A percentile compares a stretch with the other conserved stretches of the same genome.
Conservation (phyloP, 1,140 invertebrate genomes). For the Drosophila murphyi region DNA sequence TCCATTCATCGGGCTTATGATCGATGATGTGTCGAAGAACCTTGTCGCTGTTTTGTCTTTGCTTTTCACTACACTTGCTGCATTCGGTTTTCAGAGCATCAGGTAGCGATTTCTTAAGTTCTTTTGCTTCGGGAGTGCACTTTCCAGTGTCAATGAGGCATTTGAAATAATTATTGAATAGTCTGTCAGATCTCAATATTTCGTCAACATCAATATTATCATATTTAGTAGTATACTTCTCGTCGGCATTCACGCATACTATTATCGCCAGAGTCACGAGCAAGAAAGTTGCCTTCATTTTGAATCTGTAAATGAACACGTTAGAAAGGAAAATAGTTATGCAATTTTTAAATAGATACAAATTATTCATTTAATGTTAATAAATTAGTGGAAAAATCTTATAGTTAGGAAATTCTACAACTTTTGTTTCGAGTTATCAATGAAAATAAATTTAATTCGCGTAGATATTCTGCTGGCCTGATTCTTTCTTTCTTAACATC, state of each 20-base stretch:
- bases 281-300: slow-evolving; percentile 58
- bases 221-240: slow-evolving; percentile 89
- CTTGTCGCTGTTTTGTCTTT: slow-evolving; percentile 85
- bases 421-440: too few species aligned
- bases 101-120: slow-evolving; percentile 88
- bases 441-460: too few species aligned
- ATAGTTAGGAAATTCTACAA: too few species aligned
- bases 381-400: too few species aligned
- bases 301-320: slow-evolving; percentile 9
- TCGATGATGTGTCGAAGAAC: slow-evolving; percentile 86
- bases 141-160: slow-evolving; percentile 88
- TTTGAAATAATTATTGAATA: slow-evolving; percentile 88
- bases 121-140: slow-evolving; percentile 89
- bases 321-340: neutral
- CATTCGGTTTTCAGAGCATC: slow-evolving; percentile 88
- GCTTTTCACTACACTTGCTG: slow-evolving; percentile 87
- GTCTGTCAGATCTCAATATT: slow-evolving; percentile 88
- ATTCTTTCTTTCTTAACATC: too few species aligned
- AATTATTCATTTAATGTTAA: neutral
- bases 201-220: slow-evolving; percentile 90
- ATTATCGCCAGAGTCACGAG: slow-evolving; percentile 81
- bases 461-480: too few species aligned
- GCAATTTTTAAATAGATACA: neutral
- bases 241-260: slow-evolving; percentile 83
- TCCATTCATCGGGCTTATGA: slow-evolving; percentile 87